Conservation (phyloP, 2,888 invertebrate genomes). For the Plutella xylostella region DNA sequence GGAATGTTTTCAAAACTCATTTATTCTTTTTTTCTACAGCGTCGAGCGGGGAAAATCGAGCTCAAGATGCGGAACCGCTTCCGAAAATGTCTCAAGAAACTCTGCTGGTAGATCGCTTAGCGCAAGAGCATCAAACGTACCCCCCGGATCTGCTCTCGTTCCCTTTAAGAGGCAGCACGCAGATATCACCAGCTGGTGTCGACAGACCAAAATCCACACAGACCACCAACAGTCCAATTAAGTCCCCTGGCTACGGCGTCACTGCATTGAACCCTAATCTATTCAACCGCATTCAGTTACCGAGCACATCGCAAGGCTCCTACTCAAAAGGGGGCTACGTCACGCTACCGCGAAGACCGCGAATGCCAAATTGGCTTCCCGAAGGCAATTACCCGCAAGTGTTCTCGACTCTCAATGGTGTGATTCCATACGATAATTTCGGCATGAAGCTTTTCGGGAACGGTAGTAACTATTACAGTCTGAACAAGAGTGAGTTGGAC, state of each 20-base stretch:
- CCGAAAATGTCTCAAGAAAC: slow-evolving; percentile 64
- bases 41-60: slow-evolving; percentile 72
- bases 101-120: slow-evolving; percentile 48
- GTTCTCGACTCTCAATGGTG: slow-evolving; percentile 53
- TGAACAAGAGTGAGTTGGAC: slow-evolving; percentile 78
- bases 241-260: slow-evolving; percentile 49
- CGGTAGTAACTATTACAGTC: slow-evolving; percentile 80
- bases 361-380: slow-evolving; percentile 77
- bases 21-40: slow-evolving; percentile 39
- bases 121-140: slow-evolving; percentile 72
- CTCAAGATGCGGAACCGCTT: slow-evolving; percentile 67
- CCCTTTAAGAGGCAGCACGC: slow-evolving; percentile 62
- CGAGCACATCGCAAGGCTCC: slow-evolving; percentile 67
- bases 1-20: background rate
- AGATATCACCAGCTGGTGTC: slow-evolving; percentile 61
- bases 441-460: slow-evolving; percentile 87
- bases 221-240: slow-evolving; percentile 39
- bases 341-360: slow-evolving; percentile 85
- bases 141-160: slow-evolving; percentile 88
- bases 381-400: slow-evolving; percentile 56
- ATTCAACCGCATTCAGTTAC: slow-evolving; percentile 70
- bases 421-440: slow-evolving; percentile 76
- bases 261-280: slow-evolving; percentile 35
- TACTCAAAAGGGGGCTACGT: slow-evolving; percentile 82
- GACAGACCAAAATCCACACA: slow-evolving; percentile 20